A percentile compares a stretch with the other conserved stretches of the same genome.
Evolutionary conservation across 2,888 invertebrate species (phyloP).

Genomic region (Oeneis ivallda): DNA sequence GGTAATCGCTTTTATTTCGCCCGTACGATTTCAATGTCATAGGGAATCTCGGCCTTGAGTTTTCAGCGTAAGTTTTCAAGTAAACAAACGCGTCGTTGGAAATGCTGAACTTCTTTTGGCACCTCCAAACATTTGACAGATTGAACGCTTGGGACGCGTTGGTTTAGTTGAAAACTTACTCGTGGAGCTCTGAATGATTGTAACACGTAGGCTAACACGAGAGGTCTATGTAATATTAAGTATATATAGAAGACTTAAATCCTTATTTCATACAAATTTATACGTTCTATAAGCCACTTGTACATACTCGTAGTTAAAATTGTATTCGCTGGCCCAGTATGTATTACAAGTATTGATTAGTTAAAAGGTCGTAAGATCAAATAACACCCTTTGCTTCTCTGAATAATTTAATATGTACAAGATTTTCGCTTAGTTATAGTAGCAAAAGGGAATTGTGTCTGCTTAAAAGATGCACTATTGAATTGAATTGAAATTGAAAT

Average conservation of each 20-base stretch:
- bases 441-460: no score
- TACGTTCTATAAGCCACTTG: background rate
- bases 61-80: background rate
- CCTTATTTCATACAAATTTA: background rate
- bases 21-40: constrained; percentile 33
- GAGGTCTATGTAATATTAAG: constrained; percentile 62
- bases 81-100: background rate
- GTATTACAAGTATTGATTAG: background rate
- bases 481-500: no score
- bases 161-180: background rate
- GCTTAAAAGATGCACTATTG: no score
- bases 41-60: background rate
- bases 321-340: background rate
- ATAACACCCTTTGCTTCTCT: no score
- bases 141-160: background rate
- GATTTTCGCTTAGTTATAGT: no score
- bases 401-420: no score
- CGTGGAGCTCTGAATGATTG: background rate
- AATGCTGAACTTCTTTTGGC: background rate
- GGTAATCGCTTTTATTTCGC: background rate
- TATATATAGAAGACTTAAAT: constrained; percentile 52
- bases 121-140: background rate
- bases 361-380: no score
- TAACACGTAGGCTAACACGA: constrained; percentile 51
- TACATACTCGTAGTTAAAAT: background rate